Conservation (phyloP, 2,113 vertebrate genomes). For the Sorex araneus region DNA sequence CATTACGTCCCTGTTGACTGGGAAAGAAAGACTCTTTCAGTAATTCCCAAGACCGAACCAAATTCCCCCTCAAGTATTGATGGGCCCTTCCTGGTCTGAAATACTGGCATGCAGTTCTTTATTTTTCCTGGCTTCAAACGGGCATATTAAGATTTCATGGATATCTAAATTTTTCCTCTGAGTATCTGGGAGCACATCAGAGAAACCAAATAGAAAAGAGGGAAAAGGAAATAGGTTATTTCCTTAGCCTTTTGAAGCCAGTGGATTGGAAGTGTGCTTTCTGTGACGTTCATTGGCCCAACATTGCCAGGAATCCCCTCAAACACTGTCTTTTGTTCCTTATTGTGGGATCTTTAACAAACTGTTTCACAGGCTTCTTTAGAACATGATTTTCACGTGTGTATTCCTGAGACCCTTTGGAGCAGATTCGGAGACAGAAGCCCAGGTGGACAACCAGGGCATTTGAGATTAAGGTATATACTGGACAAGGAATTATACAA, state of each 20-base stretch:
- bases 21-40: constrained; percentile 53
- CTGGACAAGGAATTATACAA: neutral
- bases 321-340: constrained; percentile 52
- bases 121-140: constrained; percentile 78
- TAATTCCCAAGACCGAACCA: constrained; percentile 50
- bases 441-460: neutral
- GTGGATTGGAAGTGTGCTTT: constrained; percentile 66
- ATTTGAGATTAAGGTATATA: neutral
- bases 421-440: neutral
- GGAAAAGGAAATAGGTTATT: constrained; percentile 81
- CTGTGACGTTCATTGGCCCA: constrained; percentile 48
- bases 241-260: constrained; percentile 71
- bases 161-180: constrained; percentile 75
- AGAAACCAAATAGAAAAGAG: constrained; percentile 78
- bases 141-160: constrained; percentile 79
- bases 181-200: constrained; percentile 82
- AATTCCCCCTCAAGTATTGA: constrained; percentile 65
- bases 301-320: constrained; percentile 39
- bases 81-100: constrained; percentile 70
- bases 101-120: constrained; percentile 68
- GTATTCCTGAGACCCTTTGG: neutral
- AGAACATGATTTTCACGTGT: constrained; percentile 37
- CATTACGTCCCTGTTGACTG: constrained; percentile 64
- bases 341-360: constrained; percentile 45
- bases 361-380: constrained; percentile 36